phyloP scores from a whole-genome alignment of 2,113 vertebrate genomes.

The Pelobates fuscus region DNA sequence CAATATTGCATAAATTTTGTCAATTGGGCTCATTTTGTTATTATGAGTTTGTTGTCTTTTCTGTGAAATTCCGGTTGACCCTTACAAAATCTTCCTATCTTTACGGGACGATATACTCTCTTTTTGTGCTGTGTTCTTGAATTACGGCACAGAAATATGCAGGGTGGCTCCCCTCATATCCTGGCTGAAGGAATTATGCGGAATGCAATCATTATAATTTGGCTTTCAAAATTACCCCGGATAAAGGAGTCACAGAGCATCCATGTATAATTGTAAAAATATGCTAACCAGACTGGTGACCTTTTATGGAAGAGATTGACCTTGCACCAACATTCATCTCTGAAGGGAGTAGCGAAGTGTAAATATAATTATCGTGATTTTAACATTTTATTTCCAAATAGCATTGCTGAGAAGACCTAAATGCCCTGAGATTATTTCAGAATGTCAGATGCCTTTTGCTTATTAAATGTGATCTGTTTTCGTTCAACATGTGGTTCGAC shows the following conservation, averaged over 20 bases:
- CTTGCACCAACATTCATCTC: slow-evolving; percentile 47
- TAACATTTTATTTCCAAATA: slow-evolving; percentile 51
- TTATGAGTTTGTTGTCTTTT: no score
- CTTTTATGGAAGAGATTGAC: slow-evolving; percentile 44
- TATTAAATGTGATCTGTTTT: slow-evolving; percentile 41
- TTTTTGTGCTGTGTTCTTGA: no score
- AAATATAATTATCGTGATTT: slow-evolving; percentile 48
- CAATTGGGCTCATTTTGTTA: no score
- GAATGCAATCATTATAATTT: slow-evolving; percentile 45
- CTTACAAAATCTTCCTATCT: no score
- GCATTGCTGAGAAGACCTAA: slow-evolving; percentile 45
- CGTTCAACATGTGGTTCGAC: slow-evolving; percentile 34
- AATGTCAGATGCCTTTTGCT: slow-evolving; percentile 37
- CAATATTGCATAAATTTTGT: no score
- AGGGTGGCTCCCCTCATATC: slow-evolving; percentile 32
- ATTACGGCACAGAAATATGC: background rate
- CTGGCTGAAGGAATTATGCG: slow-evolving; percentile 11
- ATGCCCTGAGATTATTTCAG: slow-evolving; percentile 43
- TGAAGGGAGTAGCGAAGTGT: slow-evolving; percentile 33
- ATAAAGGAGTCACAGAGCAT: slow-evolving; percentile 34
- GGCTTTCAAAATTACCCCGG: slow-evolving; percentile 35
- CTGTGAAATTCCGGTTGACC: no score
- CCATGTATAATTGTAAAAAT: slow-evolving; percentile 50
- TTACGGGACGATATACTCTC: no score
- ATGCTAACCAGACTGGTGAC: slow-evolving; percentile 47